Conservation (phyloP, 2,797 vertebrate species). For the Cheirogaleus major region DNA sequence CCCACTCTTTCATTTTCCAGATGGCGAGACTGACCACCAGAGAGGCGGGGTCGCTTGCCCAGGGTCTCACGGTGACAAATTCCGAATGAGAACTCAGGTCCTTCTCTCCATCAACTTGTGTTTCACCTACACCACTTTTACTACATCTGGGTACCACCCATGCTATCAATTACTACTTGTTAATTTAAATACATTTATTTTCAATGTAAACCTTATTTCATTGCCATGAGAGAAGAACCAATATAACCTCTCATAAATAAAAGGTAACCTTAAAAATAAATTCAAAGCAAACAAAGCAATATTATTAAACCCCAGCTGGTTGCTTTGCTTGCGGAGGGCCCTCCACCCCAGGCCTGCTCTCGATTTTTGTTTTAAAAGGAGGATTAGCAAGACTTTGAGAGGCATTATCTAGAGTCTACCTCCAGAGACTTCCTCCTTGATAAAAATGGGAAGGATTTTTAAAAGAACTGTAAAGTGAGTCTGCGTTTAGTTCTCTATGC, state of each 20-base stretch:
- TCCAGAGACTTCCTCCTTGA: constrained; percentile 26
- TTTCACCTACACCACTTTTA: not conserved
- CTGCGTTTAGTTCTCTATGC: not conserved
- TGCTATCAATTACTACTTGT: not conserved
- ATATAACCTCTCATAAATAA: constrained; percentile 64
- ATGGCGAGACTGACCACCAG: not conserved
- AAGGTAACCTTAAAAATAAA: constrained; percentile 67
- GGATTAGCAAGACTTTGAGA: not conserved
- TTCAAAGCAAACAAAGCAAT: not conserved
- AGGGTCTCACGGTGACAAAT: not conserved
- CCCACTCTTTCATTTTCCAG: not conserved
- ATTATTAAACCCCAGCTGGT: not conserved
- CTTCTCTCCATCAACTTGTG: not conserved
- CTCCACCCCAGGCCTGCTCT: not conserved
- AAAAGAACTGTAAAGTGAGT: not conserved
- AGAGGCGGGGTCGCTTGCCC: not conserved
- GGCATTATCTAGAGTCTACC: constrained; percentile 2
- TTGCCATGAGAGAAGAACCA: not conserved
- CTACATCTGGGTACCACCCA: not conserved
- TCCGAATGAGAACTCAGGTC: not conserved
- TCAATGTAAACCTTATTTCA: not conserved
- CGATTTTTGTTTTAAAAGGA: constrained; percentile 46
- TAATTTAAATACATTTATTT: constrained; percentile 19
- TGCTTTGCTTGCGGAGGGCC: not conserved
- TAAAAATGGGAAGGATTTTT: not conserved